Evolutionary conservation across 2,113 vertebrate species (phyloP).

Genomic region (Syngnathus scovelli): DNA sequence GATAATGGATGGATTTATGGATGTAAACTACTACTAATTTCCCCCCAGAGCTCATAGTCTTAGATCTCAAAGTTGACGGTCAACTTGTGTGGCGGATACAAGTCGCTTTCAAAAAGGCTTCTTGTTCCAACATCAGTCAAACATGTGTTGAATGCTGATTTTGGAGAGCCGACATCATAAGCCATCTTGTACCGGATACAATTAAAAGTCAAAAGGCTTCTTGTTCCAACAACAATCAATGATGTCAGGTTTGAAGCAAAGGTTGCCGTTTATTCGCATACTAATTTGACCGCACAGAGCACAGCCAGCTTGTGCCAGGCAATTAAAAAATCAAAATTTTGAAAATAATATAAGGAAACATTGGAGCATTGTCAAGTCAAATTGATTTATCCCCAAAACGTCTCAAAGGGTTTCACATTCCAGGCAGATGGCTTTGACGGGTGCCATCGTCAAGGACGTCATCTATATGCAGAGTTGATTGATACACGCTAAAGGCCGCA

Average conservation of each 20-base stretch:
- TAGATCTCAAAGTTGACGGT: too few relatives aligned
- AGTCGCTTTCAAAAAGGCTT: not conserved
- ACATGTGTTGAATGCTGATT: too few relatives aligned
- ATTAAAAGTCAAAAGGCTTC: not conserved
- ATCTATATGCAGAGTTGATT: conserved; percentile 47
- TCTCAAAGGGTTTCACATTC: conserved; percentile 14
- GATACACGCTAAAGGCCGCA: conserved; percentile 2
- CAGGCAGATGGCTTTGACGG: conserved; percentile 37
- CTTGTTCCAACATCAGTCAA: not conserved
- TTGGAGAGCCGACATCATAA: not conserved
- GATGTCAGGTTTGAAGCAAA: not conserved
- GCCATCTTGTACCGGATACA: not conserved
- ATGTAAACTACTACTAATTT: too few relatives aligned
- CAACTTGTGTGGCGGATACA: not conserved
- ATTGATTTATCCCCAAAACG: too few relatives aligned
- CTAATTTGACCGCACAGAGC: not conserved
- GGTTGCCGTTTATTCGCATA: not conserved
- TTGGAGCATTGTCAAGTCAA: too few relatives aligned
- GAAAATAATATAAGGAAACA: not conserved
- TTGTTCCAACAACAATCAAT: not conserved
- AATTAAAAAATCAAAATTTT: not conserved
- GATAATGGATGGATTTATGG: too few relatives aligned
- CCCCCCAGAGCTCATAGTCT: too few relatives aligned
- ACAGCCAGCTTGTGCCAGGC: not conserved
- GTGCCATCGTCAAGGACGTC: conserved; percentile 41